Evolutionary conservation across 2,113 vertebrate genomes (phyloP).

Genomic region (Penelope pileata): DNA sequence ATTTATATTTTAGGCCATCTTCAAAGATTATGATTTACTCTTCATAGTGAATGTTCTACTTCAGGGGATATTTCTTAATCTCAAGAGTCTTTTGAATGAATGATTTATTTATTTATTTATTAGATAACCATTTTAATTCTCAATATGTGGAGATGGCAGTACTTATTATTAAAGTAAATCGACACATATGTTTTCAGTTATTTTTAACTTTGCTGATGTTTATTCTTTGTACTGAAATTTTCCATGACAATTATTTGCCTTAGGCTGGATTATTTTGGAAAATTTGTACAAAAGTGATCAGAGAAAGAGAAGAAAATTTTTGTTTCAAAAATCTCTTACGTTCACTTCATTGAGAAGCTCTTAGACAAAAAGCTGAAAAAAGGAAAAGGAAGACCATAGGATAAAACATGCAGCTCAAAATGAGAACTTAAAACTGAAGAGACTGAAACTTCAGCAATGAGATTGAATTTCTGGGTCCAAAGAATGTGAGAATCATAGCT

Average conservation of each 20-base stretch:
- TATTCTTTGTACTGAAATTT: background rate
- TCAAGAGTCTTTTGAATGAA: background rate
- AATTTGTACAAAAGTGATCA: background rate
- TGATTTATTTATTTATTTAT: background rate
- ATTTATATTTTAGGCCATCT: background rate
- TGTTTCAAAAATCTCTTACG: background rate
- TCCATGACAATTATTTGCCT: background rate
- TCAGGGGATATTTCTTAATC: background rate
- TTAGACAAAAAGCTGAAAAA: background rate
- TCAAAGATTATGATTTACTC: background rate
- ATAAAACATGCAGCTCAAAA: background rate
- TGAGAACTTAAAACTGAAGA: background rate
- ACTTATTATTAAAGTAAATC: background rate
- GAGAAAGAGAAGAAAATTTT: background rate
- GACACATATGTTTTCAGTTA: background rate
- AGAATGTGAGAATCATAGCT: background rate
- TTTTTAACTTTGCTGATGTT: background rate
- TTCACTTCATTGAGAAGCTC: background rate
- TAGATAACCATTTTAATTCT: background rate
- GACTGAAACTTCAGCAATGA: background rate
- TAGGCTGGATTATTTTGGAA: background rate
- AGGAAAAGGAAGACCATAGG: background rate
- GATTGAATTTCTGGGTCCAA: background rate
- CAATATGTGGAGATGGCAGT: background rate
- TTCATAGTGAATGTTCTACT: background rate